Evolutionary conservation across 2,888 invertebrate genomes (phyloP), one percentile per base, ranked within the genome.

Genomic region (Sarcophaga rosellei): DNA sequence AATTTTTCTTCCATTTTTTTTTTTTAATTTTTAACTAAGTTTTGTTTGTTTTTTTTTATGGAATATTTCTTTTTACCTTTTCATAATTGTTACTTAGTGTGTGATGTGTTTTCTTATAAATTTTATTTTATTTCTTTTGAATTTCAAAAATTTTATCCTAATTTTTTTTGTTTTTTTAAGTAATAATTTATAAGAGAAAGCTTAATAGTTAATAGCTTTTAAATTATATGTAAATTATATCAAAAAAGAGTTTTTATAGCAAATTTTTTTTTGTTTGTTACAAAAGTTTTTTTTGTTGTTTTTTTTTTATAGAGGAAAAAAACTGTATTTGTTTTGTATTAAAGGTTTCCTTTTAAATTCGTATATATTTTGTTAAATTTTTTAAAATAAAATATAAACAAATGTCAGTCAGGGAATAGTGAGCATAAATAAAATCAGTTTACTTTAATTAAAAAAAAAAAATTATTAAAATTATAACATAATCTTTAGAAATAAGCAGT

Each of bases 261-360:
- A 86, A 84, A 86, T 75, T 78, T 74, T 68, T 59, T 3, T 72
- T 68, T 74, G n/a, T 66, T 63, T 68, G 57, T 72, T 86, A 69
- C 21, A 85, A 82, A 70, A 69, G 11, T 73, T 80, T 78, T 59
- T 81, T 84, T 78, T 79, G n/a, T 72, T 75, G 23, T 47, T n/a
- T 45, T 74, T 1, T 23, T 21, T 47, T 21, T 35, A 63, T 73
- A 45, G 63, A 82, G 70, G 73, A 80, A 83, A 80, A 80, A 77
- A 69, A 63, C 21, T 61, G 20, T 59, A 82, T 70, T 73, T 23
- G 25, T 79, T 86, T 86, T 86, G 86, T 86, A 86, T 86, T 84
- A 70, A 84, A 84, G 72, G 78, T 86, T 86, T 72, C 86, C 65
- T 81, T 86, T 86, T 86, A 86, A 86, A 86, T 86, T 86, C 86